Conservation (phyloP, 2,888 invertebrate genomes). For the Tillus elongatus region DNA sequence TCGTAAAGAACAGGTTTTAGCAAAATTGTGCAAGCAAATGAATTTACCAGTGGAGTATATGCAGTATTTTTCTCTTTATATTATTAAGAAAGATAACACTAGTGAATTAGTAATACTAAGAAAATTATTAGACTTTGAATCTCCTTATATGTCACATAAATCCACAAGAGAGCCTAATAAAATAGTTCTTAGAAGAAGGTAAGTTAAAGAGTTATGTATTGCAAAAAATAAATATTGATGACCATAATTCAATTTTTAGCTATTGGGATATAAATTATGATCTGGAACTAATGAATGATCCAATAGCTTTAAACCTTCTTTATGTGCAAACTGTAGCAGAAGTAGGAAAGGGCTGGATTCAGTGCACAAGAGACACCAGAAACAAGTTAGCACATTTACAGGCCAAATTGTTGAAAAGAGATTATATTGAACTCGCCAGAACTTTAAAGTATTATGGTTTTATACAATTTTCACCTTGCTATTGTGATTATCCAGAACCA, state of each 20-base stretch:
- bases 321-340: conserved; percentile 84
- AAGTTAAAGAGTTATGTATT: conserved; percentile 24
- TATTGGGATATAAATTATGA: conserved; percentile 87
- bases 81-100: conserved; percentile 70
- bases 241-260: conserved; percentile 45
- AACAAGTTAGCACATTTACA: conserved; percentile 62
- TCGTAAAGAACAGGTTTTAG: conserved; percentile 71
- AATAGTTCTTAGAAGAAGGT: conserved; percentile 83
- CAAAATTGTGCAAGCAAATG: conserved; percentile 73
- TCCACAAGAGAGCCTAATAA: conserved; percentile 62
- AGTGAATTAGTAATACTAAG: conserved; percentile 67
- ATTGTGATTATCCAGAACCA: conserved; percentile 66
- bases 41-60: conserved; percentile 70
- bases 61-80: conserved; percentile 83
- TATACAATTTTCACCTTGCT: conserved; percentile 66
- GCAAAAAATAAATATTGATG: background rate
- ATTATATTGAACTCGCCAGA: conserved; percentile 80
- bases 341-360: conserved; percentile 79
- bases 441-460: conserved; percentile 84
- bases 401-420: conserved; percentile 70
- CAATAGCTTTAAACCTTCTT: conserved; percentile 73
- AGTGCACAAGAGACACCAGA: conserved; percentile 56
- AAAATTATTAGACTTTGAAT: conserved; percentile 93
- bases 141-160: conserved; percentile 87
- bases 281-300: conserved; percentile 70